A percentile compares a stretch with the other conserved stretches of the same genome.
phyloP scores from a whole-genome alignment of 2,888 invertebrate genomes.

The Ornithoptera alexandrae region DNA sequence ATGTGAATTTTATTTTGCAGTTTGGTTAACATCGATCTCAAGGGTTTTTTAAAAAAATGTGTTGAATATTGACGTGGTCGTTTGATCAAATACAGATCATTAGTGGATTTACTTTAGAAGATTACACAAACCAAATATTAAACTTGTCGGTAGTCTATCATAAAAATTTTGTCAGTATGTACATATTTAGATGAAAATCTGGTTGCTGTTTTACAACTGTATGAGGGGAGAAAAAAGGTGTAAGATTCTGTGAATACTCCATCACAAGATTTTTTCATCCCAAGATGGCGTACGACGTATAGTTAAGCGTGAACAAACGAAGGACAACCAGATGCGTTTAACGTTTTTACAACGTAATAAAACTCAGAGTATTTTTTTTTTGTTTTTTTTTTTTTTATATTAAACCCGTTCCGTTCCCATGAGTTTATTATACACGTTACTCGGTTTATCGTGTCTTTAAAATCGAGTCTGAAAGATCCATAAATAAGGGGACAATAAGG shows the following conservation, averaged over 20 bases:
- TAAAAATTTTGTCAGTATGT: background rate
- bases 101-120: no score
- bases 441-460: background rate
- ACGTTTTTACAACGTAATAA: conserved; percentile 12
- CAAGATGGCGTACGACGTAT: background rate
- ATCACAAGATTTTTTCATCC: background rate
- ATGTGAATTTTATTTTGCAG: background rate
- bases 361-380: conserved; percentile 16
- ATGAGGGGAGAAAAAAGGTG: background rate
- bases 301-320: conserved; percentile 3
- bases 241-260: no score
- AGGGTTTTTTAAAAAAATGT: no score
- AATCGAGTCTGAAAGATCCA: background rate
- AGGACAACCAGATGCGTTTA: conserved; percentile 13
- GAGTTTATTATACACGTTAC: background rate
- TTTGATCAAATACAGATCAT: no score
- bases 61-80: background rate
- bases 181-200: background rate
- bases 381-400: conserved; percentile 7
- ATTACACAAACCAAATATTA: no score
- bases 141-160: no score
- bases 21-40: background rate
- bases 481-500: no score
- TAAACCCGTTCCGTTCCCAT: conserved; percentile 6
- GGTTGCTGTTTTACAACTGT: no score